phyloP scores from a whole-genome alignment of 2,888 invertebrate species.

The Dolichomitus sp. region DNA sequence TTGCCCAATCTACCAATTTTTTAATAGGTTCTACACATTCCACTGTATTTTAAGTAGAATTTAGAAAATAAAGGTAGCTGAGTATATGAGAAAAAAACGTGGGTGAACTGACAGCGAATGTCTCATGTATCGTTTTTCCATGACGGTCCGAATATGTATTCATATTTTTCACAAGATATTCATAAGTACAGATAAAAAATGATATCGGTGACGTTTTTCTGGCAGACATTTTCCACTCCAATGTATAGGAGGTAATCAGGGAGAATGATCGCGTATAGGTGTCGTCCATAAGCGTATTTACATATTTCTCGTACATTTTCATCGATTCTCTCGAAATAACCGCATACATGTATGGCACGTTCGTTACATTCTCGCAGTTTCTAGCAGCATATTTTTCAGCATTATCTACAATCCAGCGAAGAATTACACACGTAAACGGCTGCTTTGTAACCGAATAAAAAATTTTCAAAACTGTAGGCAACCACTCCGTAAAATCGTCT shows the following conservation, averaged over 20 bases:
- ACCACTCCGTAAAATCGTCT: not conserved
- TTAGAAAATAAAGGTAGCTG: too few species aligned
- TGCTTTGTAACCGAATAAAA: not conserved
- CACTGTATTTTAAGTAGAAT: too few species aligned
- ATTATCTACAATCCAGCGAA: not conserved
- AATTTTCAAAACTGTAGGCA: not conserved
- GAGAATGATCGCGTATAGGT: not conserved
- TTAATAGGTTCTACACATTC: too few species aligned
- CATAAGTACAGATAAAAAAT: not conserved
- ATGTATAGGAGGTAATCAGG: not conserved
- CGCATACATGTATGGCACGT: not conserved
- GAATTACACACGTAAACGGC: slow-evolving; percentile 9
- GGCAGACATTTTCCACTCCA: not conserved
- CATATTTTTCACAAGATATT: not conserved
- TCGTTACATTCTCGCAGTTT: slow-evolving; percentile 1
- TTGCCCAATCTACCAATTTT: too few species aligned
- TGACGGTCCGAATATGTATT: not conserved
- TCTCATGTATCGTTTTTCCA: not conserved
- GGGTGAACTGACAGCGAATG: not conserved
- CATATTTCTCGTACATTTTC: slow-evolving; percentile 17
- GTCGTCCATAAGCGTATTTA: not conserved
- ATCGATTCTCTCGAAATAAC: slow-evolving; percentile 39
- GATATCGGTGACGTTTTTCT: not conserved
- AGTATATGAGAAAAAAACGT: too few species aligned
- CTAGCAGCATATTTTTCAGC: not conserved